Base-by-base conservation (phyloP, 2,797 vertebrate genomes). In the Squalus acanthias region DNA sequence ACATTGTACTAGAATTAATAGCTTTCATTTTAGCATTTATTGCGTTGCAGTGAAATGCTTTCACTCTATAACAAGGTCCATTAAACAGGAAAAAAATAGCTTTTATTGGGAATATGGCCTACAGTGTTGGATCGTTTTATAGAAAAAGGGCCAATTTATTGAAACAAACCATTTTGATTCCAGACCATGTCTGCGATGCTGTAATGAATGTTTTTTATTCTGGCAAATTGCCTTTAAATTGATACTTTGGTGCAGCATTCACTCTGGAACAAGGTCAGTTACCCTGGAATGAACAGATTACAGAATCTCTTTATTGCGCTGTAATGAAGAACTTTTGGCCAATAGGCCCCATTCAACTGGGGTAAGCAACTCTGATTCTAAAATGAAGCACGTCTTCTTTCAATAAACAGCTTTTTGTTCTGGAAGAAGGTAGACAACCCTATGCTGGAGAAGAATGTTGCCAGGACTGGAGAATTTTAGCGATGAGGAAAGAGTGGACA, bases 1-100 rank as follows among this genome's bases (percentile, higher is more conserved):
- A 93, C 65, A 93, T 69, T 69, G 91, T 93, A 69, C 91, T 93
- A 93, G 91, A 93, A 93, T 93, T 93, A 93, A 93, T 93, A 93
- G 91, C 65, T 93, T 93, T 93, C 65, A 93, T 65, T 92, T 92
- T 92, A 92, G 89, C 89, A 67, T 93, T 93, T 93, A 93, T 93
- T 93, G 91, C 20, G 65, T 93, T 93, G 65, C 91, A 93, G 65
- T 69, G 91, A 93, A 93, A 93, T 69, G 91, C 91, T 93, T 69
- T 93, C 91, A 93, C 91, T 93, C 91, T 93, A 93, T 93, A 69
- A 93, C 91, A 93, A 93, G 91, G 91, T 93, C 91, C 91, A 93
- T 93, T 93, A 93, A 93, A 93, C 91, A 93, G 39, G 65, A 93
- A 93, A 93, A 93, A 93, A 93, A 93, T 93, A 46, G 91, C 91